Evolutionary conservation across 2,797 vertebrate species (phyloP), one percentile per base, ranked within the genome.

Genomic region (Liparis tanakae): DNA sequence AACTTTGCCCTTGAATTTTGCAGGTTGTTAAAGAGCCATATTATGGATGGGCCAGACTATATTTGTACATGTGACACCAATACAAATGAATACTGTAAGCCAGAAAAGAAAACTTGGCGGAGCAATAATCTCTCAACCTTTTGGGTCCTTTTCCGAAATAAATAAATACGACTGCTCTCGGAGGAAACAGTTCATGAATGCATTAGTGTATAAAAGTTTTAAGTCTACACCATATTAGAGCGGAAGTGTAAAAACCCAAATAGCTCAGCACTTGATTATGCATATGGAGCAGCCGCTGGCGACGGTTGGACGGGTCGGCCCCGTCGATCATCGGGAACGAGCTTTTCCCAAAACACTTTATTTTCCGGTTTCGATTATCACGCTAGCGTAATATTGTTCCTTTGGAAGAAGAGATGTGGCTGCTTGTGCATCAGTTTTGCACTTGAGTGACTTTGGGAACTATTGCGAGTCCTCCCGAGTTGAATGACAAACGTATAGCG

Each of bases 401-500:
- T 36, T 56, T 70, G 36, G 69, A 70, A 57, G 34, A 56, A 46
- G 14, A 73, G 44, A 59, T 70, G 54, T 41, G 36, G 44, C 67
- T 67, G 53, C 30, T 50, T 72, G 18, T 63, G 73, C 43, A 68
- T 72, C 70, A 74, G 37, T 72, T 79, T 67, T 48, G 7, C 1
- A 6, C 60, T 57, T 56, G 57, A 72, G 50, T 69, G 69, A 73
- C 68, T 79, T 71, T 79, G 39, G 53, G 43, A 74, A 67, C 80
- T 71, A n/a, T 62, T 72, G 50, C 75, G 72, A 65, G 67, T 79
- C 62, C 53, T 73, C 63, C n/a, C 22, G 48, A 48, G 33, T 46
- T 65, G 55, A 76, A 75, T 41, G 70, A 68, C 48, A 81, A 82
- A 83, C 76, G 55, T 74, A 30, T 30, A 81, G 77, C 25, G 58